These are phyloP conservation scores for Echeneis naucrates DNA, from an alignment of 2,797 vertebrate genomes.

Conservation along the genomic window DNA sequence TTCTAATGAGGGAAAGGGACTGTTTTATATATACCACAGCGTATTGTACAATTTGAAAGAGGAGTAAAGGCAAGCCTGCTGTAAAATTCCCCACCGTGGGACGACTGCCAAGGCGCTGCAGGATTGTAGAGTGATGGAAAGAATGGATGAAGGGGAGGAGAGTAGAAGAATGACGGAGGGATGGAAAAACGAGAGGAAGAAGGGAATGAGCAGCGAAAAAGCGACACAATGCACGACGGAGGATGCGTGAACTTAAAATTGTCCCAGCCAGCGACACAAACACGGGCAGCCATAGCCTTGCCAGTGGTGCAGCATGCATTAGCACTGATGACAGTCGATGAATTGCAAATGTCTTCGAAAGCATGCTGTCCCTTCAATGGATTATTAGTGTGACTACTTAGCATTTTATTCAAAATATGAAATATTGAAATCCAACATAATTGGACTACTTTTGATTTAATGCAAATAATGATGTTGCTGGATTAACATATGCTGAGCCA, in stretches of 20 bases:
- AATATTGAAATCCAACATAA: too few relatives aligned
- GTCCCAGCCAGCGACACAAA: too few relatives aligned
- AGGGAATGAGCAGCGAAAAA: constrained; percentile 8
- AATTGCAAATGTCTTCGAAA: constrained; percentile 70
- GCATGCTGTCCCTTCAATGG: constrained; percentile 51
- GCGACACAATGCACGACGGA: constrained; percentile 38
- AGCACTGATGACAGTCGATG: constrained; percentile 67
- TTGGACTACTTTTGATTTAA: too few relatives aligned
- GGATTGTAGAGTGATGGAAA: constrained; percentile 17
- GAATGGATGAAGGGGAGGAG: neutral
- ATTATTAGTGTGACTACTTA: constrained; percentile 68
- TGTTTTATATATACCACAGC: constrained; percentile 71
- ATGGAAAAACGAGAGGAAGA: constrained; percentile 1
- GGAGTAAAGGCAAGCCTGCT: constrained; percentile 56
- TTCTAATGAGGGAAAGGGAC: constrained; percentile 76
- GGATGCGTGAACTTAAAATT: constrained; percentile 52
- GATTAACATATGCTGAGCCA: constrained; percentile 29
- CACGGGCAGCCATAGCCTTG: constrained; percentile 49
- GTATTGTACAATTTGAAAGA: constrained; percentile 80
- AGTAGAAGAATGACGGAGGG: neutral
- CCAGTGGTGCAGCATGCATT: constrained; percentile 57
- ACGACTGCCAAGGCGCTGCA: constrained; percentile 59
- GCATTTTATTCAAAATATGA: constrained; percentile 56
- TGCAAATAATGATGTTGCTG: neutral
- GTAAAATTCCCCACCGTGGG: constrained; percentile 46